These are phyloP conservation scores for Erebia palarica DNA, from an alignment of 2,888 invertebrate species.

Conservation along the genomic window DNA sequence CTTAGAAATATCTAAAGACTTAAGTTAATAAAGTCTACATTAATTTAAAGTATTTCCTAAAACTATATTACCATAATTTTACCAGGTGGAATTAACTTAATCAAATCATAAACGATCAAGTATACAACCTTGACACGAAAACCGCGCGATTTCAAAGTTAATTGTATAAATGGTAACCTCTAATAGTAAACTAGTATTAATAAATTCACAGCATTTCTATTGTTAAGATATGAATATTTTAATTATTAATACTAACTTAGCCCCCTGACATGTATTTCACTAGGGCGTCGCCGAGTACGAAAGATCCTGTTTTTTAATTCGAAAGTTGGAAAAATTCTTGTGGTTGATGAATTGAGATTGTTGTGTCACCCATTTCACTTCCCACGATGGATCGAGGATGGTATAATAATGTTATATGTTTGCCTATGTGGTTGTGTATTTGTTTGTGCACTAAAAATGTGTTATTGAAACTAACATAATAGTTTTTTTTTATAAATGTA, in stretches of 20 bases:
- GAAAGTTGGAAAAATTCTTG: no score
- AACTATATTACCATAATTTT: slow-evolving; percentile 11
- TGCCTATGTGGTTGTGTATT: no score
- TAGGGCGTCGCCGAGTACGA: no score
- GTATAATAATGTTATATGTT: no score
- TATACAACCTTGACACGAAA: slow-evolving; percentile 39
- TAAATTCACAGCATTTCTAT: slow-evolving; percentile 24
- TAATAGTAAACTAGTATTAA: slow-evolving; percentile 25
- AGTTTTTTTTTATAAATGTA: no score
- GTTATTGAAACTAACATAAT: no score
- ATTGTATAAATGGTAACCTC: slow-evolving; percentile 36
- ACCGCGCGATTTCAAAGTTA: slow-evolving; percentile 38
- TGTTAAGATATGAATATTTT: background rate
- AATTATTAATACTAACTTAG: background rate
- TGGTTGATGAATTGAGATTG: no score
- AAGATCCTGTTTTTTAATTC: no score
- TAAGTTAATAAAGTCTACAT: no score
- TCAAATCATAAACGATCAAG: slow-evolving; percentile 30
- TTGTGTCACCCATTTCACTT: no score
- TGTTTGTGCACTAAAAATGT: no score
- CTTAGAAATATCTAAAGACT: background rate
- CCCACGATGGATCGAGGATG: no score
- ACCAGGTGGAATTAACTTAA: slow-evolving; percentile 32
- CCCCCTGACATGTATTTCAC: background rate
- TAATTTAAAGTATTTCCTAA: background rate